Conservation (phyloP, 2,797 vertebrate species). For the Danio aesculapii region DNA sequence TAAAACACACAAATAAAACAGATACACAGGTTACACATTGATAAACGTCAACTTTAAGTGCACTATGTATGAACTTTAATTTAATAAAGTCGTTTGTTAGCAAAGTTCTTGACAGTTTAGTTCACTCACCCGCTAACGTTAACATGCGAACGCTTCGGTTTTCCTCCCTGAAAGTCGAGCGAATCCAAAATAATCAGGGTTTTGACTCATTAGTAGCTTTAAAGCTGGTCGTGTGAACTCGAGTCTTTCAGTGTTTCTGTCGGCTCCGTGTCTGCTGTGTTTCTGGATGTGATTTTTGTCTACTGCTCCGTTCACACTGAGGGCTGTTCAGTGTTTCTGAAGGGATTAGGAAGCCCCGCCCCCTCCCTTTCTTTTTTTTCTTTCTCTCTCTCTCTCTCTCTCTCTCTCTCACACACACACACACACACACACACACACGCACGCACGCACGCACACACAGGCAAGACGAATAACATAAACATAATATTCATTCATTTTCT, state of each 20-base stretch:
- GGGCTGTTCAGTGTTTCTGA: background rate
- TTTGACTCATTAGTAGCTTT: background rate
- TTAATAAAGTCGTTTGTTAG: background rate
- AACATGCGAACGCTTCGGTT: background rate
- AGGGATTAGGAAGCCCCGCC: slow-evolving; percentile 24
- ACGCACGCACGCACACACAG: background rate
- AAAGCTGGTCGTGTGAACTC: background rate
- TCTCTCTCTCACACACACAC: background rate
- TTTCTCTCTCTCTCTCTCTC: background rate
- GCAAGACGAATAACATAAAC: no score
- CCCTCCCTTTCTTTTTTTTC: background rate
- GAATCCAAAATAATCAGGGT: background rate
- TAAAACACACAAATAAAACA: background rate
- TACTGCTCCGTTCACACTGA: background rate
- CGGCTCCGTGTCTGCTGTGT: background rate
- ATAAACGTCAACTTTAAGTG: background rate
- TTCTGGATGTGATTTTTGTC: background rate
- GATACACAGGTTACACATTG: background rate
- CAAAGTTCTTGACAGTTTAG: background rate
- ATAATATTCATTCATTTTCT: no score
- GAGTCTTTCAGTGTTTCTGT: background rate
- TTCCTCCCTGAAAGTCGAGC: background rate
- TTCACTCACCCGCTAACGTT: slow-evolving; percentile 5
- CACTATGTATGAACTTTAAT: background rate
- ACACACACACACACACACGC: background rate